Evolutionary conservation across 2,113 vertebrate genomes (phyloP), one percentile per base, ranked within the genome.

Genomic region (Pipa parva): DNA sequence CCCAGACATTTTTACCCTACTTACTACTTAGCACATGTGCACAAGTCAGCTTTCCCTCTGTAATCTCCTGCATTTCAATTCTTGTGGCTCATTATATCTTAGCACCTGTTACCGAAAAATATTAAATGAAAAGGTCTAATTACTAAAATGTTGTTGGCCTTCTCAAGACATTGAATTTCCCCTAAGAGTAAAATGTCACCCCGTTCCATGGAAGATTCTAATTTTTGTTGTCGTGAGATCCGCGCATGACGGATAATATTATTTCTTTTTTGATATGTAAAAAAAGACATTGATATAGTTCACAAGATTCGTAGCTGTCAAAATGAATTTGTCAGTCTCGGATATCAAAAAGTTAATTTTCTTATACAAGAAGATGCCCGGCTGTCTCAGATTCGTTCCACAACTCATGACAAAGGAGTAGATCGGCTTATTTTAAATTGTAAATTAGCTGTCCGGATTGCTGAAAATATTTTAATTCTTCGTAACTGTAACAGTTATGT

Each of bases 41-140:
- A n/a, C n/a, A n/a, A n/a, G n/a, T n/a, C n/a, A n/a, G n/a, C n/a
- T n/a, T n/a, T n/a, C n/a, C n/a, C n/a, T n/a, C n/a, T n/a, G n/a
- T n/a, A n/a, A n/a, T n/a, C n/a, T n/a, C n/a, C n/a, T n/a, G n/a
- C n/a, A n/a, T n/a, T n/a, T n/a, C n/a, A n/a, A n/a, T n/a, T 72
- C 50, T 70, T 58, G 11, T 8, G 67, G 10, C 33, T 72, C 68
- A 73, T 76, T 60, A 74, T 54, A 45, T 74, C 71, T 68, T 59
- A 73, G 60, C 17, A 64, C 24, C 20, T 46, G 29, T 48, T 46
- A 15, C n/a, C 64, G 78, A 75, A 46, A 24, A 73, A 39, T 71
- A 77, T 31, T 69, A 66, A 71, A 78, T 72, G 42, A 69, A 57
- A 13, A 46, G 71, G 2, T 5, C 65, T 76, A 73, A 75, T 72